Evolutionary conservation across 2,888 invertebrate genomes (phyloP).

Genomic region (Lepidochitona cinerea): DNA sequence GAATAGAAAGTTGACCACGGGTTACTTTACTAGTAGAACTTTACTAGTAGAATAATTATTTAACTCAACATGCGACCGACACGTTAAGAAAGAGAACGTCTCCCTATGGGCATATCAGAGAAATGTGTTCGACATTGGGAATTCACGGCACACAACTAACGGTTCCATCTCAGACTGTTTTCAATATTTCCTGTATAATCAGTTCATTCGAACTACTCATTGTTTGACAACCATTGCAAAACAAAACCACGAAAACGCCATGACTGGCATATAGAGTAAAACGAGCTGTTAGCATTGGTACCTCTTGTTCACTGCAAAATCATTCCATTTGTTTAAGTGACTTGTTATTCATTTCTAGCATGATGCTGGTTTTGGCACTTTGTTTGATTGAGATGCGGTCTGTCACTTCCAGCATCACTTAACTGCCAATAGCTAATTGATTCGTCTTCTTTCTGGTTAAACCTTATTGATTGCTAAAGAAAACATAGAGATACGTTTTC

Average conservation of each 20-base stretch:
- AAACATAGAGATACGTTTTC: too few species aligned
- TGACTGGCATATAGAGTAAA: neutral
- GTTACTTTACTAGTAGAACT: too few species aligned
- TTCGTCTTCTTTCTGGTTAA: neutral
- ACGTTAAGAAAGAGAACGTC: too few species aligned
- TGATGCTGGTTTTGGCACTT: neutral
- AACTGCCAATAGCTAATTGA: neutral
- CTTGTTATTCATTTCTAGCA: neutral
- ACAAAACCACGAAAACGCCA: neutral
- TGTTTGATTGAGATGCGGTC: neutral
- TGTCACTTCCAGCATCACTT: neutral
- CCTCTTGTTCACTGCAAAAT: neutral
- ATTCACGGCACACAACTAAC: too few species aligned
- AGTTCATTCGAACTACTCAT: too few species aligned
- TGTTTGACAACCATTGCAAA: neutral
- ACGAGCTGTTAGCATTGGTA: neutral
- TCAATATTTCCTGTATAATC: too few species aligned
- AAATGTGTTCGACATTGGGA: too few species aligned
- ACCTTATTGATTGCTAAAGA: neutral
- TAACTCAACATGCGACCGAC: too few species aligned
- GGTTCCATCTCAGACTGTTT: too few species aligned
- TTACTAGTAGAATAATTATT: too few species aligned
- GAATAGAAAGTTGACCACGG: too few species aligned
- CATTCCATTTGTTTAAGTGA: neutral
- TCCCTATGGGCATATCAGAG: too few species aligned